Evolutionary conservation across 2,797 vertebrate genomes (phyloP).

Genomic region (Chelidonichthys spinosus): DNA sequence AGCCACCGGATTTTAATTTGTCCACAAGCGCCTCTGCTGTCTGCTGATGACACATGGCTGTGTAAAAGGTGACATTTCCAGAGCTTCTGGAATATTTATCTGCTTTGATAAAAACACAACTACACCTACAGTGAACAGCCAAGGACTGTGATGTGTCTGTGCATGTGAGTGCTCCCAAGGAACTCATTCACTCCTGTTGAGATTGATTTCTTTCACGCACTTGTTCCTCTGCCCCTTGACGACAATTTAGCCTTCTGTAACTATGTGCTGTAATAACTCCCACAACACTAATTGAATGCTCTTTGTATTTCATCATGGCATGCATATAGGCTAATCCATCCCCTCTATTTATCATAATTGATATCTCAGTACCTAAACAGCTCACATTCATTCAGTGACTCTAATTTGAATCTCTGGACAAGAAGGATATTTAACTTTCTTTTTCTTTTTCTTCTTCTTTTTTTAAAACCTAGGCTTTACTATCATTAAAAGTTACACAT

Average conservation of each 20-base stretch:
- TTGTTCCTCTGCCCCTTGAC: constrained; percentile 49
- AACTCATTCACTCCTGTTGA: constrained; percentile 51
- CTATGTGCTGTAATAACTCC: constrained; percentile 47
- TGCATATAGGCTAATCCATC: constrained; percentile 13
- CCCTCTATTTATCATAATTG: constrained; percentile 1
- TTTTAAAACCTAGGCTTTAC: constrained; percentile 43
- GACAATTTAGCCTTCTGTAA: constrained; percentile 49
- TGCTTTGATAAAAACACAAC: constrained; percentile 33
- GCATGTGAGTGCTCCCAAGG: constrained; percentile 43
- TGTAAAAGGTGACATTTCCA: constrained; percentile 72
- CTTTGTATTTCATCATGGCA: constrained; percentile 31
- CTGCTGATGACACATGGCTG: constrained; percentile 64
- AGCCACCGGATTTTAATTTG: constrained; percentile 63
- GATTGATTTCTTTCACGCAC: constrained; percentile 66
- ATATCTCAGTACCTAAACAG: background rate
- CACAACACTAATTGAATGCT: constrained; percentile 47
- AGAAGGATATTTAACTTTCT: constrained; percentile 19
- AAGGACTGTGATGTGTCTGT: constrained; percentile 32
- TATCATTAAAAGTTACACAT: constrained; percentile 37
- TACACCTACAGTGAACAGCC: constrained; percentile 21
- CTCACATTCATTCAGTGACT: constrained; percentile 13
- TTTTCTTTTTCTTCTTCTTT: constrained; percentile 30
- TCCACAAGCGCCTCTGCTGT: constrained; percentile 64
- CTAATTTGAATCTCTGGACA: background rate
- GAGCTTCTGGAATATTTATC: constrained; percentile 40